Conservation (phyloP, 2,113 vertebrate genomes). For the Leptodactylus fuscus region DNA sequence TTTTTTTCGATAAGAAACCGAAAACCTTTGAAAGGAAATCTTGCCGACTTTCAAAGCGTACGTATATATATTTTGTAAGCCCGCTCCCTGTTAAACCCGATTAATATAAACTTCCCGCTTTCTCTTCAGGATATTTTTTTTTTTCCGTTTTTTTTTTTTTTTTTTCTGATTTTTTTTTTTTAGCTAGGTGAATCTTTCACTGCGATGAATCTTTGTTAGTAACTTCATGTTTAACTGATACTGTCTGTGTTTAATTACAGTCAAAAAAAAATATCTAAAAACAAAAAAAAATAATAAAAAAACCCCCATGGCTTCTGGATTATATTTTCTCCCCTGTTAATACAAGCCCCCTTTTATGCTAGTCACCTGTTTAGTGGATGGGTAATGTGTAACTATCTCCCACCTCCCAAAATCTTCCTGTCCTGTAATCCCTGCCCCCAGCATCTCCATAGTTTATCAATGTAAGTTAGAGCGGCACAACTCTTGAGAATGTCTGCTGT, state of each 20-base stretch:
- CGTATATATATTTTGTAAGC: conserved; percentile 58
- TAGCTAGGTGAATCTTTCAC: conserved; percentile 63
- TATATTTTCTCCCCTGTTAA: conserved; percentile 67
- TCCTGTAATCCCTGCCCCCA: conserved; percentile 66
- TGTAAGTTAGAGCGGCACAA: conserved; percentile 74
- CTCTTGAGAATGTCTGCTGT: conserved; percentile 66
- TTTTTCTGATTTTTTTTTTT: conserved; percentile 40
- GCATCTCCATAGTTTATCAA: conserved; percentile 73
- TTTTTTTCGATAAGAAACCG: conserved; percentile 64
- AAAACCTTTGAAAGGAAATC: conserved; percentile 52
- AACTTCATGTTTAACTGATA: conserved; percentile 65
- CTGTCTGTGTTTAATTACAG: conserved; percentile 62
- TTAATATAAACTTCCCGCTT: conserved; percentile 56
- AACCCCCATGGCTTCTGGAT: conserved; percentile 65
- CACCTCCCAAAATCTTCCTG: conserved; percentile 67
- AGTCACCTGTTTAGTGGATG: conserved; percentile 73
- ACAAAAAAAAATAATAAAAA: conserved; percentile 48
- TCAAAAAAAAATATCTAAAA: conserved; percentile 18
- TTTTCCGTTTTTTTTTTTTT: background rate
- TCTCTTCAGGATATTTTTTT: conserved; percentile 37
- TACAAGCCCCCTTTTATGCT: conserved; percentile 67
- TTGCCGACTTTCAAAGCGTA: conserved; percentile 47
- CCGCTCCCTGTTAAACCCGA: conserved; percentile 49
- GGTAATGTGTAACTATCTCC: conserved; percentile 71
- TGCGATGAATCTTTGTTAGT: conserved; percentile 69